These are phyloP conservation scores for Drusus annulatus DNA, from an alignment of 1,140 invertebrate species.

Conservation along the genomic window DNA sequence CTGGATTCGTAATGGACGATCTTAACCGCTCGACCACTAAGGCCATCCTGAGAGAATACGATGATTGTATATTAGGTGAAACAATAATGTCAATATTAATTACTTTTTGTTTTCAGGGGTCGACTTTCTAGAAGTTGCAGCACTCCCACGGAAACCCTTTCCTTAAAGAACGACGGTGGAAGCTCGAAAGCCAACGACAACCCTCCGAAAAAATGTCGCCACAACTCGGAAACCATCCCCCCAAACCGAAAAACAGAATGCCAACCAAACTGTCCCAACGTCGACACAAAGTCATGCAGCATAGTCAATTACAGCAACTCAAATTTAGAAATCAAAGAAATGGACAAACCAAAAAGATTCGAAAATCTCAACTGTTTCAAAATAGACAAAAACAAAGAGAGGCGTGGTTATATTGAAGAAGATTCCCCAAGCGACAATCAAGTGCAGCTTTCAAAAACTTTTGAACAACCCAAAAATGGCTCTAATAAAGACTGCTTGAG, in stretches of 20 bases:
- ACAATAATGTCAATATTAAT: no score
- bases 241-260: background rate
- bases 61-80: no score
- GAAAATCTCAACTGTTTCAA: background rate
- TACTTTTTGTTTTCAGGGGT: constrained; percentile 39
- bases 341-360: background rate
- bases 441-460: background rate
- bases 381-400: background rate
- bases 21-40: no score
- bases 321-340: background rate
- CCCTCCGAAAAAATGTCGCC: constrained; percentile 11
- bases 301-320: background rate
- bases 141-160: background rate
- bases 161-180: background rate
- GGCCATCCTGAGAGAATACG: no score
- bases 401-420: no score
- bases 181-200: background rate
- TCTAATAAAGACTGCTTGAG: background rate
- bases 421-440: background rate
- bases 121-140: constrained; percentile 34
- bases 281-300: background rate
- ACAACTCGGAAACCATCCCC: background rate
- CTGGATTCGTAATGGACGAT: no score
- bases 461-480: background rate
- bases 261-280: background rate